These are phyloP conservation scores for Formica aserva DNA, from an alignment of 2,888 invertebrate species.

Conservation along the genomic window DNA sequence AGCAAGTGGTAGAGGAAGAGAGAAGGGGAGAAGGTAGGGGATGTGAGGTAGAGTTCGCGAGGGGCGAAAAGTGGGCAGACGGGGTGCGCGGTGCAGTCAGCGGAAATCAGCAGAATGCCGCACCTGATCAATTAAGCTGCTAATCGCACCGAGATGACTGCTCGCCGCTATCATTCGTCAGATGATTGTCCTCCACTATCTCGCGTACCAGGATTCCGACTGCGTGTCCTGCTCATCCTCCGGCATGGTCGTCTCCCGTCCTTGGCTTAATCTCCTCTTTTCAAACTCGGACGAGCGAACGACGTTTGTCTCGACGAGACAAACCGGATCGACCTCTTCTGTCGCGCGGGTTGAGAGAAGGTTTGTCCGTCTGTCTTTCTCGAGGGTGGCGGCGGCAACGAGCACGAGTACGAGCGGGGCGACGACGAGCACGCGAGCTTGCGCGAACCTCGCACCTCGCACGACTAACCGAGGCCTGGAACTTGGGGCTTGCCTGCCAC, in stretches of 20 bases:
- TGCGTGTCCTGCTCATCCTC: slow-evolving; percentile 34
- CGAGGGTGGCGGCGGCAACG: slow-evolving; percentile 49
- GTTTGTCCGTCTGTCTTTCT: not conserved
- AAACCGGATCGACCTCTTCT: slow-evolving; percentile 54
- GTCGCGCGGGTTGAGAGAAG: not conserved
- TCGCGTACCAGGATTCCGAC: slow-evolving; percentile 52
- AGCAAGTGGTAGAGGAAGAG: not conserved
- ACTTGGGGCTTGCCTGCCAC: slow-evolving; percentile 62
- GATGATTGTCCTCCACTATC: slow-evolving; percentile 67
- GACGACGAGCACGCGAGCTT: slow-evolving; percentile 65
- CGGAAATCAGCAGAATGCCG: slow-evolving; percentile 66
- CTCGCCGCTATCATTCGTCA: slow-evolving; percentile 71
- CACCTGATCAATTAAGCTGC: slow-evolving; percentile 79
- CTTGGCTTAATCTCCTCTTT: not conserved
- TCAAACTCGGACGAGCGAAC: not conserved
- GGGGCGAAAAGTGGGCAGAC: slow-evolving; percentile 51
- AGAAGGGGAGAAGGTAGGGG: slow-evolving; percentile 20
- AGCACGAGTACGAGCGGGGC: slow-evolving; percentile 43
- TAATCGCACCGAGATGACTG: slow-evolving; percentile 66
- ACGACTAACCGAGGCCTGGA: slow-evolving; percentile 77
- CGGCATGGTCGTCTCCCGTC: slow-evolving; percentile 3
- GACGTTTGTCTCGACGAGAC: slow-evolving; percentile 9
- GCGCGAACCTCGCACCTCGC: slow-evolving; percentile 74
- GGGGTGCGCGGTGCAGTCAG: slow-evolving; percentile 56
- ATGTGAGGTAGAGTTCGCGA: not conserved